These are phyloP conservation scores for Cylloceria caligata DNA, from an alignment of 2,888 invertebrate species.

Conservation along the genomic window DNA sequence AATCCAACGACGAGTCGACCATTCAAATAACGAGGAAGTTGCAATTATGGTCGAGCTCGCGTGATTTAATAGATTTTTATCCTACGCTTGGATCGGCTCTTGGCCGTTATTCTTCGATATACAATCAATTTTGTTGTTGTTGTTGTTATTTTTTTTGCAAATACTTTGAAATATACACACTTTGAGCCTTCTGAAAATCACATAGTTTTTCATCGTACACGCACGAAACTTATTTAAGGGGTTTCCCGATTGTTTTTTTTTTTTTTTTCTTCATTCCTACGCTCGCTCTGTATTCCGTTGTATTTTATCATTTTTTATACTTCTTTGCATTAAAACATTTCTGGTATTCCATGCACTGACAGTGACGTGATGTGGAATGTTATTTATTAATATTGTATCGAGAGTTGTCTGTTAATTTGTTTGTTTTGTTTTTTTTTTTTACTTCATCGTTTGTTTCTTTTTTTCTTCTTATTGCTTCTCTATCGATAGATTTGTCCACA, in stretches of 20 bases:
- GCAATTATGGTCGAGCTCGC: conserved; percentile 16
- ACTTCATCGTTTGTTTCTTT: conserved; percentile 34
- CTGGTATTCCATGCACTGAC: conserved; percentile 38
- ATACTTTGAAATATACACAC: conserved; percentile 60
- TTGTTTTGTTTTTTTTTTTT: no score
- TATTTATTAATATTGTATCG: conserved; percentile 29
- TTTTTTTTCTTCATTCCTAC: conserved; percentile 33
- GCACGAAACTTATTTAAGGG: conserved; percentile 66
- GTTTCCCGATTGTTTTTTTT: conserved; percentile 42
- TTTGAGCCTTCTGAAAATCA: conserved; percentile 74
- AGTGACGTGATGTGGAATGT: conserved; percentile 40
- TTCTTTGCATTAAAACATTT: conserved; percentile 26
- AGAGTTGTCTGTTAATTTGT: conserved; percentile 32
- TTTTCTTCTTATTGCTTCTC: conserved; percentile 70
- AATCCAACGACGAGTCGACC: conserved; percentile 15
- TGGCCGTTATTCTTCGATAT: conserved; percentile 11
- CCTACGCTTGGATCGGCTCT: conserved; percentile 18
- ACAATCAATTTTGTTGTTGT: conserved; percentile 37
- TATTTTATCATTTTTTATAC: background rate
- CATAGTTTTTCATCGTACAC: conserved; percentile 68
- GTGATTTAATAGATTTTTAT: conserved; percentile 3
- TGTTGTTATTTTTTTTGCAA: conserved; percentile 26
- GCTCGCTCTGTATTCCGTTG: conserved; percentile 9
- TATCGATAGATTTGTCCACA: conserved; percentile 68
- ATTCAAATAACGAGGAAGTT: conserved; percentile 59